A percentile compares a stretch with the other conserved stretches of the same genome.
Evolutionary conservation across 2,888 invertebrate species (phyloP).

Genomic region (Drosophila koepferae): DNA sequence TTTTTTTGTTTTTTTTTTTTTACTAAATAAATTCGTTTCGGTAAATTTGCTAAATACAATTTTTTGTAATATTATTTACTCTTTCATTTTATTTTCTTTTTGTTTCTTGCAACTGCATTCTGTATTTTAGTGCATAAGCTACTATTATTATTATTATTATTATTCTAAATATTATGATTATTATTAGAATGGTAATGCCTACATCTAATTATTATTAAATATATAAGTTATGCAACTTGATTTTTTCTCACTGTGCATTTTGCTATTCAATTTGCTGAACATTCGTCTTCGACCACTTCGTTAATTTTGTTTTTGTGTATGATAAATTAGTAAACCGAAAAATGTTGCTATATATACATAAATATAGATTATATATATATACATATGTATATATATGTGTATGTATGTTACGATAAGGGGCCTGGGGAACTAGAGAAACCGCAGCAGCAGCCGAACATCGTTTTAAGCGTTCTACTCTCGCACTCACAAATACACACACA

Average conservation of each 20-base stretch:
- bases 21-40: not conserved
- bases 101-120: slow-evolving; percentile 72
- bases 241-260: slow-evolving; percentile 39
- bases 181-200: slow-evolving; percentile 45
- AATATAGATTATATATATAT: slow-evolving; percentile 28
- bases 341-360: slow-evolving; percentile 53
- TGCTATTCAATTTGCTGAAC: slow-evolving; percentile 34
- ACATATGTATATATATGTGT: not conserved
- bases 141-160: slow-evolving; percentile 68
- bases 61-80: slow-evolving; percentile 11
- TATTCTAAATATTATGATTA: slow-evolving; percentile 31
- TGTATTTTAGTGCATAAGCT: slow-evolving; percentile 72
- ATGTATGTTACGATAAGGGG: slow-evolving; percentile 42
- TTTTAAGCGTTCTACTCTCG: slow-evolving; percentile 37
- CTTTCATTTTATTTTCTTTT: slow-evolving; percentile 29
- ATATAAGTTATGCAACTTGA: slow-evolving; percentile 74
- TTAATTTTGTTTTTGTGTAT: slow-evolving; percentile 27
- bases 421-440: slow-evolving; percentile 34
- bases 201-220: slow-evolving; percentile 71
- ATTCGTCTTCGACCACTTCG: slow-evolving; percentile 13
- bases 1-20: not conserved
- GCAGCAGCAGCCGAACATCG: slow-evolving; percentile 26
- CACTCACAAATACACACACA: slow-evolving; percentile 31
- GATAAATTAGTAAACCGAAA: slow-evolving; percentile 29
- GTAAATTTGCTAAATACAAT: not conserved